Evolutionary conservation across 2,797 vertebrate species (phyloP).

Genomic region (Fistularia commersonii): DNA sequence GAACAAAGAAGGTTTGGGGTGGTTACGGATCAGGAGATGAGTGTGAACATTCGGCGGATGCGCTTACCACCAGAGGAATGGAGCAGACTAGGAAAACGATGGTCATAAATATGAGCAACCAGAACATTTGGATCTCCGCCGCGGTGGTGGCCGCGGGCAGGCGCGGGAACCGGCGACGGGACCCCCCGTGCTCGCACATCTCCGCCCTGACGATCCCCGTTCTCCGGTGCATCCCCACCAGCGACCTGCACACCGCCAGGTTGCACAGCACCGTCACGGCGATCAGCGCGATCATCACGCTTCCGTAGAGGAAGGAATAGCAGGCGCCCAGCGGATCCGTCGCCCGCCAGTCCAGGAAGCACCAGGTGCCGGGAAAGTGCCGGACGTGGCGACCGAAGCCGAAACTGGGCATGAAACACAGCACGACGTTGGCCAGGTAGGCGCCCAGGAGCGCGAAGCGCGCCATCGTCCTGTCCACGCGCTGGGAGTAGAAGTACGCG

Average conservation of each 20-base stretch:
- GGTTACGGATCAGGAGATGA: too few species aligned
- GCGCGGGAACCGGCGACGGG: conserved; percentile 70
- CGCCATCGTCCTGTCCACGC: conserved; percentile 74
- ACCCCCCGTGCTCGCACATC: conserved; percentile 55
- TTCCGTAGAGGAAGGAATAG: conserved; percentile 77
- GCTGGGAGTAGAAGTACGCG: conserved; percentile 79
- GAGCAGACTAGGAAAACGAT: conserved; percentile 80
- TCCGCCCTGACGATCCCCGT: conserved; percentile 67
- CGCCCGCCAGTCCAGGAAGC: conserved; percentile 80
- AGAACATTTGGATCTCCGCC: conserved; percentile 82
- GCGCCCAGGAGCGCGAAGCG: conserved; percentile 67
- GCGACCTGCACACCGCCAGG: conserved; percentile 75
- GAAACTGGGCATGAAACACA: conserved; percentile 79
- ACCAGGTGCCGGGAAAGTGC: conserved; percentile 80
- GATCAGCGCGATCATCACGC: conserved; percentile 75
- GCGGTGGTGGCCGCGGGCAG: conserved; percentile 71
- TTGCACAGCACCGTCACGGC: conserved; percentile 76
- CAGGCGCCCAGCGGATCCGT: conserved; percentile 66
- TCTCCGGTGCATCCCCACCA: conserved; percentile 78
- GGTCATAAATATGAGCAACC: conserved; percentile 80
- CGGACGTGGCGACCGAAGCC: conserved; percentile 75
- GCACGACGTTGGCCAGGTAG: conserved; percentile 70
- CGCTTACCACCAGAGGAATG: conserved; percentile 78
- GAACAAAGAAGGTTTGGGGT: too few species aligned
- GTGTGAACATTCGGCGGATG: too few species aligned